These are phyloP conservation scores for Sparus aurata DNA, from an alignment of 2,797 vertebrate genomes.

Conservation along the genomic window DNA sequence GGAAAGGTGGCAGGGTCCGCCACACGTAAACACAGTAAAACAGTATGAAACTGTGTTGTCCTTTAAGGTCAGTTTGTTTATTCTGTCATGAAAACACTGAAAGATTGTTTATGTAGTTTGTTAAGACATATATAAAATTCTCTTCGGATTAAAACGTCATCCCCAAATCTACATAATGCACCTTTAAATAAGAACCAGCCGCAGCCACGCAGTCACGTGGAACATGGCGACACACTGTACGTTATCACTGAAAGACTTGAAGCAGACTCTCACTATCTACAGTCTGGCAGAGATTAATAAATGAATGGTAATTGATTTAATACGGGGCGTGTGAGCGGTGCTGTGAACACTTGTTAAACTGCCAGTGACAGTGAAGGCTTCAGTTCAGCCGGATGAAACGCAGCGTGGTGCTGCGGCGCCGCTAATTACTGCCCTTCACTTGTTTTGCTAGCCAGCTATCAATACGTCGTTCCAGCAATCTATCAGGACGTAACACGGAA, in stretches of 20 bases:
- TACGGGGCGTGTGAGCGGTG: slow-evolving; percentile 15
- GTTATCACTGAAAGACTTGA: slow-evolving; percentile 30
- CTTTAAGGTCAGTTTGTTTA: too few relatives aligned
- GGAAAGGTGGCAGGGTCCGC: too few relatives aligned
- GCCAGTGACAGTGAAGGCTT: slow-evolving; percentile 1
- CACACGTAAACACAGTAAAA: too few relatives aligned
- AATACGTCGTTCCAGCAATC: slow-evolving; percentile 10
- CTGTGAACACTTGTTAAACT: slow-evolving; percentile 30
- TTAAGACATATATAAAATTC: too few relatives aligned
- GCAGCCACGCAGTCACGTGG: slow-evolving; percentile 7
- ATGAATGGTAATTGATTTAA: slow-evolving; percentile 51
- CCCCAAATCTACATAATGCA: too few relatives aligned
- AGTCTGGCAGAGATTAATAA: slow-evolving; percentile 53
- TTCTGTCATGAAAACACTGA: too few relatives aligned
- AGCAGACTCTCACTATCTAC: slow-evolving; percentile 32
- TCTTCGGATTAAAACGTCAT: too few relatives aligned
- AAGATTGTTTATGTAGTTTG: too few relatives aligned
- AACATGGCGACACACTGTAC: not conserved
- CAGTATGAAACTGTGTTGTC: too few relatives aligned
- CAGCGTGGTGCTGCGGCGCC: not conserved
- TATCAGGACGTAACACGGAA: slow-evolving; percentile 3
- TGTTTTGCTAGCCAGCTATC: not conserved
- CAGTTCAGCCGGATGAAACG: slow-evolving; percentile 9
- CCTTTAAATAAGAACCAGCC: slow-evolving; percentile 5
- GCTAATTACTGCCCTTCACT: slow-evolving; percentile 30